These are phyloP conservation scores for Eurosta solidaginis DNA, from an alignment of 1,140 invertebrate genomes.

Conservation along the genomic window DNA sequence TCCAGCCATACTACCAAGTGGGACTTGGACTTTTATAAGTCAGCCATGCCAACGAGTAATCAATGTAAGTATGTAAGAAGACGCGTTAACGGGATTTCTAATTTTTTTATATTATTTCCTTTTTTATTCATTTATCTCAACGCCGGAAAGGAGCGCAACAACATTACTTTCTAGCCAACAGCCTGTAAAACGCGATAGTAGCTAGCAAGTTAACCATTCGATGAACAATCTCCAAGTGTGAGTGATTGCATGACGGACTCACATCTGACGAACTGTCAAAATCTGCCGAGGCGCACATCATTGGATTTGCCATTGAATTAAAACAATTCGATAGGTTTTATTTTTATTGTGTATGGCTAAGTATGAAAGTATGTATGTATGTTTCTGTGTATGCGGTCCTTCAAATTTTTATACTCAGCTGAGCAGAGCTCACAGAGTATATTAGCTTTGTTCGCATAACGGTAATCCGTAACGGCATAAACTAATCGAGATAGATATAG, in stretches of 20 bases:
- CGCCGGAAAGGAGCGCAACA: neutral
- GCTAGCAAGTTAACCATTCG: neutral
- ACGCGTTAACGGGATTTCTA: neutral
- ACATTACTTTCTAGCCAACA: neutral
- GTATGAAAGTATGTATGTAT: too few relatives aligned
- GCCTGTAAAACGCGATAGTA: slow-evolving; percentile 20
- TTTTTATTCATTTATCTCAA: neutral
- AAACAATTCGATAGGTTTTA: slow-evolving; percentile 42
- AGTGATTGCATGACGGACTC: neutral
- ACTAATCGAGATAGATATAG: too few relatives aligned
- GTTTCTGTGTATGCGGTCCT: neutral
- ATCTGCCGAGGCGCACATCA: slow-evolving; percentile 59
- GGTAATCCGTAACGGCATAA: too few relatives aligned
- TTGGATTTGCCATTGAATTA: slow-evolving; percentile 58
- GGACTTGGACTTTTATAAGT: neutral
- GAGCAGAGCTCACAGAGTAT: too few relatives aligned
- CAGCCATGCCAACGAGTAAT: neutral
- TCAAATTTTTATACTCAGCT: slow-evolving; percentile 25
- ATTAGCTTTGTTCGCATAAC: too few relatives aligned
- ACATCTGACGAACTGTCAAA: slow-evolving; percentile 49
- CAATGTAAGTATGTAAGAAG: neutral
- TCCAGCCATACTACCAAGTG: neutral
- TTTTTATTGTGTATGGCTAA: too few relatives aligned
- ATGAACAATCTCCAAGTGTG: neutral
- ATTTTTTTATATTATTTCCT: neutral